Percentiles rank a stretch among this genome's conserved stretches.
Conservation (phyloP, 2,113 vertebrate genomes). For the Lamprologus sp. region DNA sequence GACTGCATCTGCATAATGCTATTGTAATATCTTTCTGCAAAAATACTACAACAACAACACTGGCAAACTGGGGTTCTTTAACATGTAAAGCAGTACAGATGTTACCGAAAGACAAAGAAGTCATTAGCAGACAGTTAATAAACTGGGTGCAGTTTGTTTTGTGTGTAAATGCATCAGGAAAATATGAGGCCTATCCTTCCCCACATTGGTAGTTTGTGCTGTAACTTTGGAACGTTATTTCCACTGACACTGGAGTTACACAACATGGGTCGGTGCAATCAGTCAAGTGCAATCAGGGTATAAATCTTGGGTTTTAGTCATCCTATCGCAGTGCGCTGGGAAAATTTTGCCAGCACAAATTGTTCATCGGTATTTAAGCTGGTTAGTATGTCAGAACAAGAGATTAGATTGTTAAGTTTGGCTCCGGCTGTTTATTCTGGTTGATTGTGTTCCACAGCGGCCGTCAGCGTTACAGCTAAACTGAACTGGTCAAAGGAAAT, state of each 20-base stretch:
- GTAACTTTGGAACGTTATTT: neutral
- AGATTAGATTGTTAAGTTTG: neutral
- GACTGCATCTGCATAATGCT: neutral
- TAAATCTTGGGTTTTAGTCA: slow-evolving; percentile 5
- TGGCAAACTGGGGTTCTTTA: neutral
- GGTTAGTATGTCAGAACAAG: neutral
- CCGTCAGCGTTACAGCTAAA: neutral
- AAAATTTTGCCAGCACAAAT: neutral
- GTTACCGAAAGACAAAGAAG: neutral
- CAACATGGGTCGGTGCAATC: slow-evolving; percentile 21
- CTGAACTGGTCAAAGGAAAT: neutral
- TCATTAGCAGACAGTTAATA: neutral
- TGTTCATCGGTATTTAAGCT: neutral
- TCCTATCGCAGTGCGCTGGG: neutral
- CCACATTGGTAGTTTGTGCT: neutral
- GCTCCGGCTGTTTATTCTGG: neutral
- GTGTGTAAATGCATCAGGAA: neutral
- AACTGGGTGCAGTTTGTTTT: neutral
- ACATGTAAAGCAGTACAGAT: neutral
- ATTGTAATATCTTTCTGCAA: neutral
- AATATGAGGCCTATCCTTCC: neutral
- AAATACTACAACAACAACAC: neutral
- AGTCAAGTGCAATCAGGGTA: slow-evolving; percentile 1
- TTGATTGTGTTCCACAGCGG: neutral
- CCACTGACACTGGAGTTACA: neutral